phyloP scores from a whole-genome alignment of 1,140 invertebrate genomes.

The Daktulosphaira vitifoliae region DNA sequence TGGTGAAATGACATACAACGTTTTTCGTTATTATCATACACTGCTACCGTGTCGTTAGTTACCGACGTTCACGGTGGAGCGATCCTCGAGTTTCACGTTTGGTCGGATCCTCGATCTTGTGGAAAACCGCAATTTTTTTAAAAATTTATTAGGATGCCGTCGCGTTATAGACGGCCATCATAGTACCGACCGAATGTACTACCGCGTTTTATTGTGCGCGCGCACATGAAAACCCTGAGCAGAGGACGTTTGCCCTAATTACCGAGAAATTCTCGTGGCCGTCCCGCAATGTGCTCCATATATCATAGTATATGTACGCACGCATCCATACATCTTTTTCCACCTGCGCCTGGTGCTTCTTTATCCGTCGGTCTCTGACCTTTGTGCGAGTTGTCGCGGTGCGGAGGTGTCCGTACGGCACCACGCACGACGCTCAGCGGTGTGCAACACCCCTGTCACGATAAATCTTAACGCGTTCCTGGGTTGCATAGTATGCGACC shows the following conservation, averaged over 20 bases:
- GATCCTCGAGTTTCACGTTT: neutral
- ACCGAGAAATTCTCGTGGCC: no score
- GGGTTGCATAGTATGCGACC: no score
- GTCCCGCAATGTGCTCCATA: no score
- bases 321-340: no score
- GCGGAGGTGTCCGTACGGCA: neutral
- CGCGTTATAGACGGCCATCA: no score
- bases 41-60: neutral
- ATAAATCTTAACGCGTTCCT: constrained; percentile 27
- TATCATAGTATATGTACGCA: no score
- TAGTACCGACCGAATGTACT: neutral
- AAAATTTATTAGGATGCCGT: no score
- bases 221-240: neutral
- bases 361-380: constrained; percentile 7
- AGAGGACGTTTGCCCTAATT: neutral
- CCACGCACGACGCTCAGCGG: neutral
- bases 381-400: neutral
- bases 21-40: no score
- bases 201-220: neutral
- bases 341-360: neutral
- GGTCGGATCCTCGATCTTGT: constrained; percentile 12
- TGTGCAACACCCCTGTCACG: neutral
- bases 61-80: neutral
- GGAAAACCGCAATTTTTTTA: constrained; percentile 16
- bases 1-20: no score